Evolutionary conservation across 2,888 invertebrate species (phyloP).

Genomic region (Subacronicta megacephala): DNA sequence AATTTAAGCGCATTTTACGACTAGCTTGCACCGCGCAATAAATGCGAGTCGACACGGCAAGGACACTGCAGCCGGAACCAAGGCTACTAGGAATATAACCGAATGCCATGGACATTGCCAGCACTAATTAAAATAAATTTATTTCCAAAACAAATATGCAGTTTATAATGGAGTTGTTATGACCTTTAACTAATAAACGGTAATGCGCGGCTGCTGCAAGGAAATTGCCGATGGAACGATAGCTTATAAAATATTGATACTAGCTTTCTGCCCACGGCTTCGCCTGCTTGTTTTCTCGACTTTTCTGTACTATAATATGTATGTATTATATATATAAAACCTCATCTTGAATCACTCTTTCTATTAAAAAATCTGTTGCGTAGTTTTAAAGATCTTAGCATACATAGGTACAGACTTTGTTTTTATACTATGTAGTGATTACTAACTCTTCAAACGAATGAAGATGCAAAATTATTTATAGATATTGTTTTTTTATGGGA

Average conservation of each 20-base stretch:
- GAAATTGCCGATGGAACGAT: slow-evolving; percentile 10
- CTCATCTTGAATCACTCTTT: too few relatives aligned
- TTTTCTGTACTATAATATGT: too few relatives aligned
- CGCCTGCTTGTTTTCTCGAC: too few relatives aligned
- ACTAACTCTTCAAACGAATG: too few relatives aligned
- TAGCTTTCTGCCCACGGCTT: too few relatives aligned
- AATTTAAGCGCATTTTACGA: slow-evolving; percentile 41
- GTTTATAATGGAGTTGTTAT: slow-evolving; percentile 16
- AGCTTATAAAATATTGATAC: slow-evolving; percentile 1
- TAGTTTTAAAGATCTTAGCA: too few relatives aligned
- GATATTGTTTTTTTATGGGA: too few relatives aligned
- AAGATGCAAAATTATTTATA: too few relatives aligned
- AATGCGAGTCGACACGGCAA: slow-evolving; percentile 55
- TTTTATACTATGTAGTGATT: too few relatives aligned
- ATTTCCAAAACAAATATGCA: slow-evolving; percentile 2
- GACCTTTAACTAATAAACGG: slow-evolving; percentile 8
- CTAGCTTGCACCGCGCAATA: slow-evolving; percentile 30
- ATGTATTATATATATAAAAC: too few relatives aligned
- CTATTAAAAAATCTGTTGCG: too few relatives aligned
- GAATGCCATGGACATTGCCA: slow-evolving; percentile 40
- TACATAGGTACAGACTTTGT: too few relatives aligned
- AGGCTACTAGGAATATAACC: slow-evolving; percentile 39
- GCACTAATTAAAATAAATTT: slow-evolving; percentile 11
- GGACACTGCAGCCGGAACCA: slow-evolving; percentile 55
- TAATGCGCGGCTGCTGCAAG: slow-evolving; percentile 17